Base-by-base conservation (phyloP, 1,140 invertebrate species). In the Drosophila pectinifera region DNA sequence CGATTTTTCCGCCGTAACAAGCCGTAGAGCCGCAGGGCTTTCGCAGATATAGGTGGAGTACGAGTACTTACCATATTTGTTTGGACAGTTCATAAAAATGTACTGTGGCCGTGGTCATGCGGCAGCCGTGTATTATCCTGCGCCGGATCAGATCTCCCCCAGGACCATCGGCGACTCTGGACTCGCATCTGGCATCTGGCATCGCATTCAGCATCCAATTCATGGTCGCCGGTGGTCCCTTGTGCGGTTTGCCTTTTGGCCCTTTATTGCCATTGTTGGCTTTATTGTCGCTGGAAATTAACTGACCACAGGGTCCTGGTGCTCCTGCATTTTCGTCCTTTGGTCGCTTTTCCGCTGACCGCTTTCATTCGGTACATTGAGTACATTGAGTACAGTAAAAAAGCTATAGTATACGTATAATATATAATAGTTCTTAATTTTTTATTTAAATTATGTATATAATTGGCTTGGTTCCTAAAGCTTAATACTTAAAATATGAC, bases 241-340 rank as follows among this genome's bases (percentile, higher is more conserved):
- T 68, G 26, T 68, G 64, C 14, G 64, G 64, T 36, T 51, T 65
- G 61, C 10, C 64, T 53, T 65, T 68, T 49, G 61, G 36, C 45
- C 36, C 36, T 65, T 68, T 68, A 68, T 42, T 49, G 64, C 34
- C 59, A 5, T 65, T 68, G 36, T 65, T 68, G 64, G 64, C 34
- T 18, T 46, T 48, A 59, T 65, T 65, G 56, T 48, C 31, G 24
- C 58, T 68, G 64, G 14, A 53, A 68, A 68, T 68, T 43, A 68
- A 68, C 45, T 65, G 45, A 53, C 58, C 42, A 42, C 22, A 43
- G 14, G n/a, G 57, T 57, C 26, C 26, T 18, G 38, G 31, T 20
- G 38, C 13, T 5, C 13, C 18, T 48, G 24, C 14, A 46, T 28
- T 28, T 46, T 59, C 22, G 18, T 31, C 20, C 45, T 13, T 26